Conservation (phyloP, 2,797 vertebrate species). For the Sebastes miniatus region DNA sequence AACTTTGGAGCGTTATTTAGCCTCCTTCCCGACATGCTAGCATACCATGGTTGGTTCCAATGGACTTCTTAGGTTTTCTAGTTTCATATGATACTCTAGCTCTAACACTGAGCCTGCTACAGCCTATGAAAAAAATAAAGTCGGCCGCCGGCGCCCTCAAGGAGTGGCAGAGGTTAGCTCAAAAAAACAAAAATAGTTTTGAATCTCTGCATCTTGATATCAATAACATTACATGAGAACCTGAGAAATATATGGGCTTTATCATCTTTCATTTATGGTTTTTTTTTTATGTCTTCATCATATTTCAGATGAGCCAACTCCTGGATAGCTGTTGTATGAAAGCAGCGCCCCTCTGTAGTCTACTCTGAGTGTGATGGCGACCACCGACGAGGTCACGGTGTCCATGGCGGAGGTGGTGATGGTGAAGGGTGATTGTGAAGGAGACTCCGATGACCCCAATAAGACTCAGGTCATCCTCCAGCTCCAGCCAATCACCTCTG, state of each 20-base stretch:
- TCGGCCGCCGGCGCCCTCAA: too few species aligned
- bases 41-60: too few species aligned
- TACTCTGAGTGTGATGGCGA: conserved; percentile 83
- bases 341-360: conserved; percentile 22
- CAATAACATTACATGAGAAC: neutral
- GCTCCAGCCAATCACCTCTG: conserved; percentile 90
- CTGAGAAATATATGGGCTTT: neutral
- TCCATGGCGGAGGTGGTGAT: conserved; percentile 93
- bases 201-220: neutral
- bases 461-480: conserved; percentile 96
- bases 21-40: too few species aligned
- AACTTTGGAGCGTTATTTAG: too few species aligned
- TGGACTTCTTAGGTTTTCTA: too few species aligned
- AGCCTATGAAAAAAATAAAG: too few species aligned
- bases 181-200: neutral
- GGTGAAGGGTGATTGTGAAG: conserved; percentile 86
- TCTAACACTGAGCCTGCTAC: too few species aligned
- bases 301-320: conserved; percentile 54
- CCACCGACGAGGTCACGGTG: conserved; percentile 90
- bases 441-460: conserved; percentile 85
- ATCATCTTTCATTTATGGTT: neutral
- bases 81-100: too few species aligned
- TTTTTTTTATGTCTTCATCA: neutral
- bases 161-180: too few species aligned
- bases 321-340: conserved; percentile 23